phyloP scores from a whole-genome alignment of 2,113 vertebrate species.

The Vimba vimba region DNA sequence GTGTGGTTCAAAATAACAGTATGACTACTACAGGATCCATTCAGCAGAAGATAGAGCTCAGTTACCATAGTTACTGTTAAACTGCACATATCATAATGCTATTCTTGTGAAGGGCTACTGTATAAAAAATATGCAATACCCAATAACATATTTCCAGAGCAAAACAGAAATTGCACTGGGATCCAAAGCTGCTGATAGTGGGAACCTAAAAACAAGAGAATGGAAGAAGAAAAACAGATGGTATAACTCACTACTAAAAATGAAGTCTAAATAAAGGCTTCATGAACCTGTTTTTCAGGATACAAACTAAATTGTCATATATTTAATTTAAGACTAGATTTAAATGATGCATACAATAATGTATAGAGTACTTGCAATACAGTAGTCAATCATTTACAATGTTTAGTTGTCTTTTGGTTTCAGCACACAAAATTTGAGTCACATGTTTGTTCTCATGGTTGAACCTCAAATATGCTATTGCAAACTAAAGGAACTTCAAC shows the following conservation, averaged over 20 bases:
- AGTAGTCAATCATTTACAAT: neutral
- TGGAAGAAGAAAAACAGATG: neutral
- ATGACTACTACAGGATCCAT: constrained; percentile 7
- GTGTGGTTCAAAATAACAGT: constrained; percentile 17
- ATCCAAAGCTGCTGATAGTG: neutral
- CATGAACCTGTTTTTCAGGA: neutral
- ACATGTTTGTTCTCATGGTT: neutral
- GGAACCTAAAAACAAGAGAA: neutral
- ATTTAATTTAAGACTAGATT: neutral
- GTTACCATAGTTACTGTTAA: constrained; percentile 39
- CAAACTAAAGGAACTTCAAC: neutral
- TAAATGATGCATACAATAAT: constrained; percentile 11
- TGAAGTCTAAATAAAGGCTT: neutral
- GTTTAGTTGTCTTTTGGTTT: constrained; percentile 12
- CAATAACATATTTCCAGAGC: constrained; percentile 13
- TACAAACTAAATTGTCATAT: neutral
- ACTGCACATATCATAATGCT: constrained; percentile 59
- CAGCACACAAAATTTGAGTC: constrained; percentile 4
- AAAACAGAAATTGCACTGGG: constrained; percentile 46
- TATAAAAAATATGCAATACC: constrained; percentile 5
- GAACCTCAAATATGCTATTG: neutral
- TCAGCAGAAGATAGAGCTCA: constrained; percentile 25
- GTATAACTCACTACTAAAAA: neutral
- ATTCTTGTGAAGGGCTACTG: constrained; percentile 64
- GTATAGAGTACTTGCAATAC: neutral